Evolutionary conservation across 2,113 vertebrate species (phyloP).

Genomic region (Cinclus cinclus): DNA sequence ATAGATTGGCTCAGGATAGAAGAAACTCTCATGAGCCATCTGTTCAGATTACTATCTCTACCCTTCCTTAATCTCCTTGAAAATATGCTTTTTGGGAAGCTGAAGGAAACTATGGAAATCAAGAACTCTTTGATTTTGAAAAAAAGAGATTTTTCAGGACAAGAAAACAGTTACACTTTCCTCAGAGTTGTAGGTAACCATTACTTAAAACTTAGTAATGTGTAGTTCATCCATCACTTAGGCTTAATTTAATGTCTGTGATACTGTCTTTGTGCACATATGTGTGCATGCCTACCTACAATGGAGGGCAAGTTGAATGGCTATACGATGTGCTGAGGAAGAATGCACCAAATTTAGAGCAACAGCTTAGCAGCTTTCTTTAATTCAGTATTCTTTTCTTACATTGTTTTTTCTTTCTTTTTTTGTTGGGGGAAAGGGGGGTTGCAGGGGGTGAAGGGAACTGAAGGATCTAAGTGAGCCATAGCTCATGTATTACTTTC

Average conservation of each 20-base stretch:
- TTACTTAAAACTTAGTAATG: neutral
- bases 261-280: neutral
- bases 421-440: too few relatives aligned
- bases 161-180: neutral
- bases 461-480: neutral
- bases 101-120: neutral
- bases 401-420: neutral
- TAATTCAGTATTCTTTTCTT: neutral
- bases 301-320: neutral
- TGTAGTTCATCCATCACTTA: neutral
- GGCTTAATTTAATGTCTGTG: neutral
- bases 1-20: neutral
- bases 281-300: neutral
- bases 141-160: neutral
- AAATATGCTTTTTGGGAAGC: neutral
- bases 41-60: neutral
- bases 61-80: neutral
- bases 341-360: neutral
- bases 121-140: neutral
- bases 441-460: too few relatives aligned
- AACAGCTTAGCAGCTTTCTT: neutral
- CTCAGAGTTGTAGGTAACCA: neutral
- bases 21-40: neutral
- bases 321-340: accelerated
- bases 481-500: neutral